These are phyloP conservation scores for Grus americana DNA, from an alignment of 2,113 vertebrate genomes.

Conservation along the genomic window DNA sequence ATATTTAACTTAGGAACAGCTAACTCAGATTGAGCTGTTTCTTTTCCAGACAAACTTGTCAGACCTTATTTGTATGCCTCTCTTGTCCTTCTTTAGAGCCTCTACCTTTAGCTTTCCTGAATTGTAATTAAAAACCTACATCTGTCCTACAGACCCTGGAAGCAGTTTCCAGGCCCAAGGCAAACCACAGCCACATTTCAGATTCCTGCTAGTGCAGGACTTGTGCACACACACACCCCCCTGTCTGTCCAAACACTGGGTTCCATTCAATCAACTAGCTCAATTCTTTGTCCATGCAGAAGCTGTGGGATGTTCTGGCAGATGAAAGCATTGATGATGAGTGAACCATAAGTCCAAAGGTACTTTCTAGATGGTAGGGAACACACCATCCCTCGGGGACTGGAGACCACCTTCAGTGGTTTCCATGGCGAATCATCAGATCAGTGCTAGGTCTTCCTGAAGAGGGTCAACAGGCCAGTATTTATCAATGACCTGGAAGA, in stretches of 20 bases:
- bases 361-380: not conserved
- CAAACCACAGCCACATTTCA: not conserved
- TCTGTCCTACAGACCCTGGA: not conserved
- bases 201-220: not conserved
- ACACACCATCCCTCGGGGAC: not conserved
- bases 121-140: not conserved
- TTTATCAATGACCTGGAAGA: not conserved
- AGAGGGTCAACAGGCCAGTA: not conserved
- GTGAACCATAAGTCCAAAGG: not conserved
- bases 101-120: conserved; percentile 3
- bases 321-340: not conserved
- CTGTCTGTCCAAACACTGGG: rapidly evolving
- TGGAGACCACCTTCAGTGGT: not conserved
- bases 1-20: not conserved
- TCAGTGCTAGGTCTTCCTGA: not conserved
- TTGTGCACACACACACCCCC: not conserved
- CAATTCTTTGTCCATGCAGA: not conserved
- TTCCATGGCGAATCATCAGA: not conserved
- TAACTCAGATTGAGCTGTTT: not conserved
- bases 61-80: not conserved
- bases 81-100: not conserved
- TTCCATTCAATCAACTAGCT: not conserved
- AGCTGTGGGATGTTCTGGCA: not conserved
- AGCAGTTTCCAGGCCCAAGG: not conserved
- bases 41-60: conserved; percentile 13